A percentile compares a stretch with the other conserved stretches of the same genome.
phyloP scores from a whole-genome alignment of 2,888 invertebrate species.

The Phytoseiulus persimilis region DNA sequence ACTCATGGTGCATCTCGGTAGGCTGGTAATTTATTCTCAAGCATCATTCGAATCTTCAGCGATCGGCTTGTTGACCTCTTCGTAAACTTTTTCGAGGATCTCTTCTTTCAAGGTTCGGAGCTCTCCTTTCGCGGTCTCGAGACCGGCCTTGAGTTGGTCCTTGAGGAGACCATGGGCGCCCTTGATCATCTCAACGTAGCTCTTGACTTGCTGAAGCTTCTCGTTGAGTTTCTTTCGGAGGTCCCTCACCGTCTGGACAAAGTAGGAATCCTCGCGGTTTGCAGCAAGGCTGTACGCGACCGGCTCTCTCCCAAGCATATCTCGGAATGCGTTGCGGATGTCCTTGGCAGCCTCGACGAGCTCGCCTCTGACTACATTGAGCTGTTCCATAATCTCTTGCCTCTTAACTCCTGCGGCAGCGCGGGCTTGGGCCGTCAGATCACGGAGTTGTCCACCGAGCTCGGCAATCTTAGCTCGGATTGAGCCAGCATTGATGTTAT shows the following conservation, averaged over 20 bases:
- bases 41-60: neutral
- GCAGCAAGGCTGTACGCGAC: neutral
- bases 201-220: neutral
- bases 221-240: neutral
- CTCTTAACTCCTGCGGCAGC: neutral
- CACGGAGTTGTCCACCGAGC: neutral
- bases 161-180: neutral
- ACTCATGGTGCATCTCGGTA: no score
- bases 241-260: neutral
- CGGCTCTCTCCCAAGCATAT: neutral
- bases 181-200: neutral
- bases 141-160: neutral
- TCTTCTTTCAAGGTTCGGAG: neutral
- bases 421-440: neutral
- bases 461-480: neutral
- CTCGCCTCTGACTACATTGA: neutral
- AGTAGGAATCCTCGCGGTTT: neutral
- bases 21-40: neutral
- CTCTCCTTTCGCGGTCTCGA: neutral
- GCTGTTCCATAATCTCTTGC: neutral
- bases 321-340: neutral
- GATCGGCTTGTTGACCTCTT: neutral
- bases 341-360: neutral
- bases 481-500: neutral
- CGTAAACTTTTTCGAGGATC: neutral